Evolutionary conservation across 2,888 invertebrate species (phyloP).

Genomic region (Thereva unica): DNA sequence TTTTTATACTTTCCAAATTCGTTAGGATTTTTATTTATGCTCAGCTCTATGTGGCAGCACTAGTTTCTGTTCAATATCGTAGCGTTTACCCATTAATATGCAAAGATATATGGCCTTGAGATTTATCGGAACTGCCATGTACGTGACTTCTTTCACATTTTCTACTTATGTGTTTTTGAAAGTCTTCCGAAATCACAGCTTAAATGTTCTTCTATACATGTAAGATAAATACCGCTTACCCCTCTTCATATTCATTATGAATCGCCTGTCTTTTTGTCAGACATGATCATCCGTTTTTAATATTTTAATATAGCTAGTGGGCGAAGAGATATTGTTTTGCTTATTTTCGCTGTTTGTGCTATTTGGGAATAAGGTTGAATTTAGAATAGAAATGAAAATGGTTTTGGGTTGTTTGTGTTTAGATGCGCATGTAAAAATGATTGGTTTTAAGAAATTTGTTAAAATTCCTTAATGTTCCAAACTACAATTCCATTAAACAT

Average conservation of each 20-base stretch:
- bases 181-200: slow-evolving; percentile 5
- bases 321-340: too few species aligned
- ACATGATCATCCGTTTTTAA: not conserved
- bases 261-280: slow-evolving; percentile 9
- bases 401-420: too few species aligned
- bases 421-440: too few species aligned
- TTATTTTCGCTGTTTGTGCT: too few species aligned
- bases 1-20: slow-evolving; percentile 19
- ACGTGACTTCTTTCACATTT: slow-evolving; percentile 26
- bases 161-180: slow-evolving; percentile 11
- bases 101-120: slow-evolving; percentile 4
- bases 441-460: too few species aligned
- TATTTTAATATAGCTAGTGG: too few species aligned
- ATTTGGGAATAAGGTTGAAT: too few species aligned
- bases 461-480: too few species aligned
- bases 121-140: slow-evolving; percentile 18
- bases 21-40: slow-evolving; percentile 50
- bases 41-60: slow-evolving; percentile 52
- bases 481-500: too few species aligned
- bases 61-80: slow-evolving; percentile 50
- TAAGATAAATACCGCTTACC: slow-evolving; percentile 8
- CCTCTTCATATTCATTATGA: not conserved
- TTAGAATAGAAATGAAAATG: too few species aligned
- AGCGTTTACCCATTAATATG: slow-evolving; percentile 35
- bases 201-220: slow-evolving; percentile 26